Evolutionary conservation across 2,888 invertebrate species (phyloP).

Genomic region (Coelinius sp.): DNA sequence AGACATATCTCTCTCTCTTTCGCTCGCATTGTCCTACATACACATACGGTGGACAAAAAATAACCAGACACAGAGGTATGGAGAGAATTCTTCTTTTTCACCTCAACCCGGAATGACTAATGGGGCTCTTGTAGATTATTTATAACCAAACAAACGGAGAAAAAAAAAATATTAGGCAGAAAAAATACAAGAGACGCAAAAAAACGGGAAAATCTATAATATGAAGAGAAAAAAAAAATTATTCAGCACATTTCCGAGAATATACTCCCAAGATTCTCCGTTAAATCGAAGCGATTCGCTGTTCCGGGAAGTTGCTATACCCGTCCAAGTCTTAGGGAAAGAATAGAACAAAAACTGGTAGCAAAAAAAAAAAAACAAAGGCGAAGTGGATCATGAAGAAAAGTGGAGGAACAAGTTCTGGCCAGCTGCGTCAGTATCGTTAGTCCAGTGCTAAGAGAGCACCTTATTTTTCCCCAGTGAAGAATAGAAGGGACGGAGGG

Average conservation of each 20-base stretch:
- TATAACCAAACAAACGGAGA: neutral
- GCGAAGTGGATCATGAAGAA: neutral
- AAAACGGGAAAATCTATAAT: neutral
- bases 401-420: slow-evolving; percentile 17
- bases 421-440: slow-evolving; percentile 33
- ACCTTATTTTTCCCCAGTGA: slow-evolving; percentile 21
- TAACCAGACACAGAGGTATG: no score
- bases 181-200: neutral
- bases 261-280: neutral
- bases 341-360: neutral
- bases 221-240: neutral
- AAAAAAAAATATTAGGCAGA: neutral
- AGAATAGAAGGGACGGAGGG: neutral
- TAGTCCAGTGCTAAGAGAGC: slow-evolving; percentile 17
- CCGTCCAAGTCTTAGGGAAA: neutral
- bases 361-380: neutral
- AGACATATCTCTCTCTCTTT: no score
- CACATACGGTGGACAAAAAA: neutral
- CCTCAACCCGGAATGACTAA: neutral
- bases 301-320: neutral
- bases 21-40: neutral
- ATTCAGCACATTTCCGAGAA: neutral
- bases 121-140: neutral
- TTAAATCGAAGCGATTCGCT: slow-evolving; percentile 22
- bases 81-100: neutral